Base-by-base conservation (phyloP, 1,140 invertebrate species). In the Ceratosolen solmsi region DNA sequence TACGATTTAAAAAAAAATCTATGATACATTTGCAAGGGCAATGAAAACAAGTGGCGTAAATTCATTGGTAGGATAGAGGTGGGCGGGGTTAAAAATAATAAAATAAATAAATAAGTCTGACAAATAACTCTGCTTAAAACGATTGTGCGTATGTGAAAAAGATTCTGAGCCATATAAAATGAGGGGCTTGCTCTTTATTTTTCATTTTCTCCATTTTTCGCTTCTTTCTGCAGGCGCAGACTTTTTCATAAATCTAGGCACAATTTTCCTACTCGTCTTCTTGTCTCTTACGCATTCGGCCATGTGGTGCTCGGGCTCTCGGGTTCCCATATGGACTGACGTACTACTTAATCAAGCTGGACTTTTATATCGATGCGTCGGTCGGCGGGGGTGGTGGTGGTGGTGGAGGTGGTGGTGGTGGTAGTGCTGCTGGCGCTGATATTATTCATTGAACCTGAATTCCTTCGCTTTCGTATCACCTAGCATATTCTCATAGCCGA, bases 371-470 rank as follows among this genome's bases (percentile, higher is more conserved):
- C n/a, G 30, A 71, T 54, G 41, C 60, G 36, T 17, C 17, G n/a
- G 22, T 13, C 20, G 11, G 56, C 22, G 25, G 9, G 20, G 56
- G 46, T n/a, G 30, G 41, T 25, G 41, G 20, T 25, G 22, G 5
- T 1, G 11, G 65, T 0, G n/a, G n/a, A 22, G 68, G n/a, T 71
- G 71, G 71, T 79, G 30, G 41, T 25, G 41, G 20, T 25, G 30
- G 41, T 25, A 58, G 20, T 25, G 22, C 38, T 1, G 11, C 77
- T 0, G n/a, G n/a, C 36, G 68, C 36, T 71, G 71, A 79, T 79
- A 58, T 79, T 79, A 79, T 79, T 79, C 77, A 79, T 79, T 79
- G 77, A 58, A 71, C 76, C 51, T 17, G 38, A 54, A 70, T 78
- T 68, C 76, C 63, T 17, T 2, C n/a, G 30, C 13, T 65, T 65